Conservation (phyloP, 2,797 vertebrate species). For the Phrynocephalus forsythii region DNA sequence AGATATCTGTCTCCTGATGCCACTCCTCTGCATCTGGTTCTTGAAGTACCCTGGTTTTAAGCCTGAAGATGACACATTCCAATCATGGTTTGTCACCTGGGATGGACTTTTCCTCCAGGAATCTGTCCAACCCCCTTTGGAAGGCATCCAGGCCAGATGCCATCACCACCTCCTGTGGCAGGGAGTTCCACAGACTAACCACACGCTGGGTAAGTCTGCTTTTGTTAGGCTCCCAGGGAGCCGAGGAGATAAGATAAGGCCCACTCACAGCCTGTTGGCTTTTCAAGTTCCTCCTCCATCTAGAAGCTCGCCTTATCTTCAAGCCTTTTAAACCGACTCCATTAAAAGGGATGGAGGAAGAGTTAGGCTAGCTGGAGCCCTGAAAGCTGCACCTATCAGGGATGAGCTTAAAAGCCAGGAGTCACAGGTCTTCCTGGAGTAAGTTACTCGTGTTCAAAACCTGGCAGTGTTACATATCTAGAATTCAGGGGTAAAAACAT, state of each 20-base stretch:
- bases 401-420: background rate
- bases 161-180: no score
- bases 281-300: conserved; percentile 39
- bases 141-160: no score
- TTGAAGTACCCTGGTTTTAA: no score
- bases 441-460: background rate
- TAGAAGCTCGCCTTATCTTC: conserved; percentile 43
- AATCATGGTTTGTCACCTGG: no score
- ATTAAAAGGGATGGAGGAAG: background rate
- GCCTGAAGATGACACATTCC: no score
- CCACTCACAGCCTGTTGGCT: conserved; percentile 34
- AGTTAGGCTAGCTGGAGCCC: background rate
- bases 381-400: background rate
- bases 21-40: no score
- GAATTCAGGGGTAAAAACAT: background rate
- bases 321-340: conserved; percentile 37
- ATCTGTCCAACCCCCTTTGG: no score
- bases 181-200: no score
- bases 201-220: background rate
- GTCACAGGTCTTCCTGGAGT: background rate
- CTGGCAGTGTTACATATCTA: background rate
- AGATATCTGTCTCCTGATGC: no score
- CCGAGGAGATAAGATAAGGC: conserved; percentile 40
- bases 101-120: no score
- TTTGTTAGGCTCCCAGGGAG: conserved; percentile 36